These are phyloP conservation scores for Nephila pilipes DNA, from an alignment of 1,140 invertebrate genomes.

Conservation along the genomic window DNA sequence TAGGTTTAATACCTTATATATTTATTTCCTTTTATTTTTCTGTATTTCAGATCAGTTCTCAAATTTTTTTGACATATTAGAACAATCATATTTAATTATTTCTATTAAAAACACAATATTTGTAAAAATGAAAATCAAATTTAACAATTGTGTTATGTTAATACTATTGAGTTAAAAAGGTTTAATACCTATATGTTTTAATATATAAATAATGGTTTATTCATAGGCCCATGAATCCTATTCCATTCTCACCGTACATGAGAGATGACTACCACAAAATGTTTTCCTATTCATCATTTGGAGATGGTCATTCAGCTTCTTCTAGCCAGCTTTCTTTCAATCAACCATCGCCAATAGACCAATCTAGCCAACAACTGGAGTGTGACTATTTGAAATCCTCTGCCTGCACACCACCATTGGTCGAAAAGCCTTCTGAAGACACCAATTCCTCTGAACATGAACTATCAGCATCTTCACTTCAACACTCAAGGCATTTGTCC, in stretches of 20 bases:
- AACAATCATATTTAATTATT: too few species aligned
- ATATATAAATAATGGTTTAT: not conserved
- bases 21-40: too few species aligned
- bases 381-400: not conserved
- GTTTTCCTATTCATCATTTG: not conserved
- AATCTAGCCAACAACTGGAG: not conserved
- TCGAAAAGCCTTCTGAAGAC: not conserved
- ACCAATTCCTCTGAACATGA: conserved; percentile 25
- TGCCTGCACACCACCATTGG: not conserved
- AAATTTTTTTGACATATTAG: too few species aligned
- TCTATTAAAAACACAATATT: too few species aligned
- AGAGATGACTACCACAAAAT: not conserved
- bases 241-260: not conserved
- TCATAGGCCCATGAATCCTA: conserved; percentile 67
- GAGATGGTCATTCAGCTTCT: not conserved
- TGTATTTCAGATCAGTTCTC: too few species aligned
- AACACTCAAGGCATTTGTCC: conserved; percentile 55
- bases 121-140: too few species aligned
- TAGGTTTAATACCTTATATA: too few species aligned
- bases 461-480: conserved; percentile 51
- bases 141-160: too few species aligned
- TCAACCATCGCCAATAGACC: not conserved
- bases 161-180: not conserved
- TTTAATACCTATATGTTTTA: not conserved
- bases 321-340: conserved; percentile 48